A percentile compares a stretch with the other conserved stretches of the same genome.
Conservation (phyloP, 2,888 invertebrate species). For the Leucoma salicis region DNA sequence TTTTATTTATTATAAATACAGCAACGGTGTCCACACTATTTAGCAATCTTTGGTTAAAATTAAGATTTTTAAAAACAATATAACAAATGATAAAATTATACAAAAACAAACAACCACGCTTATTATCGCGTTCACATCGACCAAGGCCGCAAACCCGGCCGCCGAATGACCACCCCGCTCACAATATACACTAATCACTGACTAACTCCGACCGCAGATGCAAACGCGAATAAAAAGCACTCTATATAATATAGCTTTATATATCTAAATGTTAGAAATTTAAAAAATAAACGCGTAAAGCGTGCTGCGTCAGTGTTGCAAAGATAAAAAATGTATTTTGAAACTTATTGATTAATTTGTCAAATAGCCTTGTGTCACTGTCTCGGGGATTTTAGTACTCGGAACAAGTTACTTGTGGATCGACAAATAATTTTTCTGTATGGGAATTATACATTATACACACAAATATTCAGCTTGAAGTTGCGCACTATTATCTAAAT, state of each 20-base stretch:
- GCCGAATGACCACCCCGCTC: conserved; percentile 15
- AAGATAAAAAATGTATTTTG: conserved; percentile 1
- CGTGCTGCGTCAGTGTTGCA: conserved; percentile 7
- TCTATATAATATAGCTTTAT: conserved; percentile 21
- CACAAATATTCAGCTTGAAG: too few relatives aligned
- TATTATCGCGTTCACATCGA: conserved; percentile 33
- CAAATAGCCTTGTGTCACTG: too few relatives aligned
- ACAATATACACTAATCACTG: conserved; percentile 25
- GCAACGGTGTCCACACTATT: conserved; percentile 41
- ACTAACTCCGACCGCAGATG: conserved; percentile 20
- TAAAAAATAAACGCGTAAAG: conserved; percentile 28
- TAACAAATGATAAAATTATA: conserved; percentile 52
- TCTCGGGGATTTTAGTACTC: too few relatives aligned
- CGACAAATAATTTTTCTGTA: too few relatives aligned
- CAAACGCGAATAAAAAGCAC: conserved; percentile 28
- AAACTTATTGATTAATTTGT: neutral
- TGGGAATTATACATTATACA: too few relatives aligned
- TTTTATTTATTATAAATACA: conserved; percentile 48
- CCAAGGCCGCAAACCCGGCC: neutral
- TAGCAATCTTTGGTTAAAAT: conserved; percentile 67
- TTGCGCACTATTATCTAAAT: too few relatives aligned
- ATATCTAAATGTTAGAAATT: conserved; percentile 30
- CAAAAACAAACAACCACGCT: conserved; percentile 50
- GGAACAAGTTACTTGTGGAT: too few relatives aligned
- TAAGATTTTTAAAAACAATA: conserved; percentile 62